Percentiles rank a stretch among this genome's conserved stretches.
These are phyloP conservation scores for Tetanocera ferruginea DNA, from an alignment of 2,888 invertebrate genomes.

Conservation along the genomic window DNA sequence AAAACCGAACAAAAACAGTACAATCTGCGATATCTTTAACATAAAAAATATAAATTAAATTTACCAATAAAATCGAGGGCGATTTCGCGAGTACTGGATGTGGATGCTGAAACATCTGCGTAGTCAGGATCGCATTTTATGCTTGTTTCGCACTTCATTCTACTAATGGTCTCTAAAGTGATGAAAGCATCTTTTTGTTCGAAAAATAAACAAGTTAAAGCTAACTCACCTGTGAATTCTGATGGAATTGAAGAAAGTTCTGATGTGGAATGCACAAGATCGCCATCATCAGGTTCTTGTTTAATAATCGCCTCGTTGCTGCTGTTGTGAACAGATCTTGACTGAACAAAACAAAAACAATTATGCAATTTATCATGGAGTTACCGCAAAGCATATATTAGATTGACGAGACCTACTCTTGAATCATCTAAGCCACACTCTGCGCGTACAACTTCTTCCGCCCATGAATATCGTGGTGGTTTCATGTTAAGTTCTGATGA, in stretches of 20 bases:
- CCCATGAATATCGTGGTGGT: constrained; percentile 56
- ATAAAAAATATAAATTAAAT: not conserved
- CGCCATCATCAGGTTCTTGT: not conserved
- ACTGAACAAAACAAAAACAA: not conserved
- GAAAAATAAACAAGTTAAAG: not conserved
- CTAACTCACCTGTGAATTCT: no score
- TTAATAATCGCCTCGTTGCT: not conserved
- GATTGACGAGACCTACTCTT: constrained; percentile 43
- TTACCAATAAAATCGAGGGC: constrained; percentile 50
- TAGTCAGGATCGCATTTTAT: not conserved
- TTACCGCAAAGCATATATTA: not conserved
- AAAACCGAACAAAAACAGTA: not conserved
- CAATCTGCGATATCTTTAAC: not conserved
- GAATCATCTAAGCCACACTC: constrained; percentile 55
- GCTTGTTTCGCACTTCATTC: not conserved
- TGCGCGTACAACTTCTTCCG: constrained; percentile 57
- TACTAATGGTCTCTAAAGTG: not conserved
- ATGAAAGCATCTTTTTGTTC: no score
- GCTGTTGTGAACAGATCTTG: not conserved
- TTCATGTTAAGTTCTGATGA: constrained; percentile 53
- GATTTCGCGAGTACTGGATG: constrained; percentile 56
- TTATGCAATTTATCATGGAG: no score
- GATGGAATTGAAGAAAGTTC: no score
- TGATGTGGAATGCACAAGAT: no score
- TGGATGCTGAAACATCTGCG: not conserved